A percentile compares a stretch with the other conserved stretches of the same genome.
phyloP scores from a whole-genome alignment of 1,140 invertebrate genomes.

The Euwallacea fornicatus region DNA sequence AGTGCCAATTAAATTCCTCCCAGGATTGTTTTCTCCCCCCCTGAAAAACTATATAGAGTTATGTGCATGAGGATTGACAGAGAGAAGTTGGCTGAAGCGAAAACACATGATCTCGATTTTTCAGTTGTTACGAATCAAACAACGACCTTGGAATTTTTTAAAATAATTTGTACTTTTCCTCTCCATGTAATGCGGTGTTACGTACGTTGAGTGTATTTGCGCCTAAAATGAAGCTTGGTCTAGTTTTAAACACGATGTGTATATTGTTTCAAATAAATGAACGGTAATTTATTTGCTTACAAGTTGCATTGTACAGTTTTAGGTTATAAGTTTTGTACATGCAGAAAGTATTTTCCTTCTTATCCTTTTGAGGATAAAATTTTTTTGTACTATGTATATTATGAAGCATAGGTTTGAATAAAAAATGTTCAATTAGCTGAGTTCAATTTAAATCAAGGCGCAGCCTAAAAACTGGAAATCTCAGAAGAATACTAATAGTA shows the following conservation, averaged over 20 bases:
- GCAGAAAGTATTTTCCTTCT: constrained; percentile 52
- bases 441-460: too few relatives aligned
- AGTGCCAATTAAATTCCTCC: constrained; percentile 48
- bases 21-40: background rate
- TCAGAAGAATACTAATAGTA: too few relatives aligned
- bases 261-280: constrained; percentile 44
- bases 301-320: constrained; percentile 52
- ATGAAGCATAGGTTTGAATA: constrained; percentile 55
- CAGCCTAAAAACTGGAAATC: too few relatives aligned
- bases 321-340: constrained; percentile 48
- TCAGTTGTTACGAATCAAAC: constrained; percentile 15
- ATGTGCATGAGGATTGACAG: background rate
- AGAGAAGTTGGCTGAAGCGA: background rate
- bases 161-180: constrained; percentile 24
- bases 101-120: constrained; percentile 33
- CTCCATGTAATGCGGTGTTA: constrained; percentile 1
- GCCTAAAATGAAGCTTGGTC: background rate
- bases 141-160: constrained; percentile 30
- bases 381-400: constrained; percentile 56
- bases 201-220: background rate
- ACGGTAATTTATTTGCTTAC: constrained; percentile 53
- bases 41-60: background rate
- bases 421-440: constrained; percentile 42
- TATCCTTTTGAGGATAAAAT: constrained; percentile 47
- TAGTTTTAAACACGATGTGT: background rate